Percentiles rank a stretch among this genome's conserved stretches.
Conservation (phyloP, 2,797 vertebrate genomes). For the Hydrolagus colliei region DNA sequence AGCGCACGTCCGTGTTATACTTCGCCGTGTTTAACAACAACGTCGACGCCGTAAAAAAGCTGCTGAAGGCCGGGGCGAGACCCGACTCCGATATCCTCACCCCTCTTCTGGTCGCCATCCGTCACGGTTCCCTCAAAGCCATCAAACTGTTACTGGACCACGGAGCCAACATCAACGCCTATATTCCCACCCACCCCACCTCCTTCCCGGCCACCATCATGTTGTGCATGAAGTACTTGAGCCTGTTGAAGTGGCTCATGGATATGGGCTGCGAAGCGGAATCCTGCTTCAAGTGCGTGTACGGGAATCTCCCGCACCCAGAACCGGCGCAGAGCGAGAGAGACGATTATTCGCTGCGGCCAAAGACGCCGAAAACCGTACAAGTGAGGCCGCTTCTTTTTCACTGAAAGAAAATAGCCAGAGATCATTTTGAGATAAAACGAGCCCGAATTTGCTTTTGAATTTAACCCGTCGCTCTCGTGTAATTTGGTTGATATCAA, state of each 20-base stretch:
- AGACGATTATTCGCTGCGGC: not conserved
- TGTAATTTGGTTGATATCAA: too few species aligned
- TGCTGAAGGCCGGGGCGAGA: slow-evolving; percentile 74
- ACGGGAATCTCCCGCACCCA: slow-evolving; percentile 70
- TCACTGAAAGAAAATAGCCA: not conserved
- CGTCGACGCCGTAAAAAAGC: slow-evolving; percentile 57
- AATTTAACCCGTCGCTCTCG: too few species aligned
- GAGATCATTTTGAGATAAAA: not conserved
- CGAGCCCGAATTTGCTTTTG: too few species aligned
- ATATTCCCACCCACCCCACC: slow-evolving; percentile 75
- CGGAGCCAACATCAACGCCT: slow-evolving; percentile 74
- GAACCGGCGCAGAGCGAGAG: slow-evolving; percentile 37
- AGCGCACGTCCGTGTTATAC: slow-evolving; percentile 74
- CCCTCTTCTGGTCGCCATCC: slow-evolving; percentile 78
- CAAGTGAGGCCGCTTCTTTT: slow-evolving; percentile 13
- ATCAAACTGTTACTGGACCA: slow-evolving; percentile 74
- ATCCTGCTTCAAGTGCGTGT: slow-evolving; percentile 76
- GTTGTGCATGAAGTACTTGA: slow-evolving; percentile 82
- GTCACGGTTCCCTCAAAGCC: slow-evolving; percentile 66
- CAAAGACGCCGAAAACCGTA: not conserved
- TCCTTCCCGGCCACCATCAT: slow-evolving; percentile 81
- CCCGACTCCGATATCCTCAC: slow-evolving; percentile 79
- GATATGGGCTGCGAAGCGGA: slow-evolving; percentile 74
- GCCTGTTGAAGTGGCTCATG: slow-evolving; percentile 79
- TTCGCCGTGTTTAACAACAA: slow-evolving; percentile 82